Evolutionary conservation across 1,140 invertebrate genomes (phyloP), one percentile per base, ranked within the genome.

Genomic region (Whitmania pigra): DNA sequence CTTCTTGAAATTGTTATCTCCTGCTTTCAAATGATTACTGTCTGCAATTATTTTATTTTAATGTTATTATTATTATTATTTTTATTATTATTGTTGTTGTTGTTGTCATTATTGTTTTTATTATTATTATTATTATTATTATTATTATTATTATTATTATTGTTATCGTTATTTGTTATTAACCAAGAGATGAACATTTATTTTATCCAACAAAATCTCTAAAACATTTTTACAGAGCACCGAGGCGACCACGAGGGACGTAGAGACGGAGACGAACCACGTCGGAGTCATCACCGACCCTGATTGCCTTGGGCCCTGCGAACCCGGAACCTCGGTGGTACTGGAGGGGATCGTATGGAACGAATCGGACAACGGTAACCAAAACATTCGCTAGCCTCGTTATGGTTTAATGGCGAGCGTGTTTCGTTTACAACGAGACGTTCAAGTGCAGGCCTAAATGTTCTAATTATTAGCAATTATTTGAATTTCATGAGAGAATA

Each of bases 301-400:
- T 5, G 94, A 97, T 79, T 93, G 90, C 83, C 84, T 97, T 74
- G 94, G 94, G 20, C 94, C 94, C 55, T 97, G 94, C 84, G 94
- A 98, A 84, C 94, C 94, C 67, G 94, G 94, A 75, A 97, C 94
- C 18, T 92, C 90, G 79, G 94, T 98, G 67, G 93, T 90, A 73
- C 85, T 98, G 76, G 94, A 97, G 83, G 94, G 94, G 75, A 97
- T 97, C 82, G 94, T 97, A 74, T 98, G 95, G 95, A 93, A 97
- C 82, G 94, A 98, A 86, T 97, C 94, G 76, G 92, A 96, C 88
- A 93, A 93, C 87, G 93, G 93, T 92, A 84, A 36, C 31, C 31
- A 36, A 36, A 36, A 36, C 31, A 36, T 36, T 36, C 31, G 31
- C n/a, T n/a, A n/a, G n/a, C n/a, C n/a, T n/a, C 6, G 31, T 36